Evolutionary conservation across 2,113 vertebrate genomes (phyloP), one percentile per base, ranked within the genome.

Genomic region (Corythaeola cristata): DNA sequence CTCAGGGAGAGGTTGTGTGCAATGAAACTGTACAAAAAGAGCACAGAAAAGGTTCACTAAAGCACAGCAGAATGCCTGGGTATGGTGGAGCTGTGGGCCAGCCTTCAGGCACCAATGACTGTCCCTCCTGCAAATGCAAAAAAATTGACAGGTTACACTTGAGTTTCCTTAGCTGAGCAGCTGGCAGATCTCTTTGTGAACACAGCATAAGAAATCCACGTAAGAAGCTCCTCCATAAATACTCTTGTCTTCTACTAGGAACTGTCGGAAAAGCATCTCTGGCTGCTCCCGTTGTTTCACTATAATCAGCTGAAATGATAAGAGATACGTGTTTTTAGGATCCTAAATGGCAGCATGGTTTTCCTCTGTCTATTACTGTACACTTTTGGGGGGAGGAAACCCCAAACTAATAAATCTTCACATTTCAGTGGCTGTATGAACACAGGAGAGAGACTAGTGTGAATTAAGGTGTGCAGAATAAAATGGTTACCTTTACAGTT

Each of bases 241-340:
- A 60, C 97, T 98, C 97, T 99, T 99, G 89, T 99, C 99, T 98
- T 99, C 99, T 83, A 99, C 99, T 37, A 99, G 98, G 92, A 98
- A 97, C 97, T 99, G 99, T 15, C 98, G 98, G 98, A 99, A 99
- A 85, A 97, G 45, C 96, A 99, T 98, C 95, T 99, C 99, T 3
- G 98, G 95, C 96, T 98, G 98, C 82, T 99, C 99, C 64, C 98
- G 98, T 79, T 99, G 99, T 95, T 99, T 99, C 84, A 99, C 98
- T 26, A 99, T 97, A 4, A 98, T 88, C 55, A 99, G 98, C 99
- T 99, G 81, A 21, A 92, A 89, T 76, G 39, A 26, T 0, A 26
- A 41, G 28, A 93, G 28, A 92, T 0, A 35, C 3, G 1, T 1
- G 6, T 8, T 30, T 58, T 77, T 60, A 84, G 60, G 27, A 39